Evolutionary conservation across 2,797 vertebrate genomes (phyloP).

Genomic region (Spheniscus humboldti): DNA sequence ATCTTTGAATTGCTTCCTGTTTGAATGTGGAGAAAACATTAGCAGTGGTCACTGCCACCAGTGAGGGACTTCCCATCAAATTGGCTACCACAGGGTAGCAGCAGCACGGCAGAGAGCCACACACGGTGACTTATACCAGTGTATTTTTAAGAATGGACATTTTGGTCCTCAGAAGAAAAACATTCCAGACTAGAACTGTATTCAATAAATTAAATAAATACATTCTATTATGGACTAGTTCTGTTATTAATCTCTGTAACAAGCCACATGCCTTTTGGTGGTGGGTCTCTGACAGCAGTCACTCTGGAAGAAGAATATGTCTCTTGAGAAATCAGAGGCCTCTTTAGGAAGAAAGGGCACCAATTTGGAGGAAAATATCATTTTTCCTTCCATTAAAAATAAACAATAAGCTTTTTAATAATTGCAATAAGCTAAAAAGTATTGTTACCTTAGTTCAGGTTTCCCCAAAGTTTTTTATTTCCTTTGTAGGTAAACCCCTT

Average conservation of each 20-base stretch:
- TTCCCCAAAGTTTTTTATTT: background rate
- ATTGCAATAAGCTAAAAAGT: background rate
- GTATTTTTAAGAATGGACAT: background rate
- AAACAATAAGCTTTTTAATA: background rate
- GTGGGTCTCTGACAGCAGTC: background rate
- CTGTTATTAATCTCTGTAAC: background rate
- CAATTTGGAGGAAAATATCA: background rate
- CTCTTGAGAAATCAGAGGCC: background rate
- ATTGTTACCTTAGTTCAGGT: background rate
- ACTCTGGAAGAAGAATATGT: background rate
- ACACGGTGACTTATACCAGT: background rate
- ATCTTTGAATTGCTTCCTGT: background rate
- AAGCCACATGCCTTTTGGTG: background rate
- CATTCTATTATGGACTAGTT: background rate
- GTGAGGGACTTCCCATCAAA: background rate
- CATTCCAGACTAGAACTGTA: background rate
- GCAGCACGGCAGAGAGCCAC: background rate
- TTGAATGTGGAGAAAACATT: background rate
- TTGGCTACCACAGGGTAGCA: background rate
- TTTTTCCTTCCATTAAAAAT: background rate
- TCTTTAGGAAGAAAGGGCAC: background rate
- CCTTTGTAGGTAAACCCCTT: background rate
- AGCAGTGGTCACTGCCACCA: background rate
- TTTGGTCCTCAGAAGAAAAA: background rate
- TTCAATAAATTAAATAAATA: background rate